Percentiles rank a stretch among this genome's conserved stretches.
phyloP scores from a whole-genome alignment of 2,113 vertebrate genomes.

The Chitala chitala region DNA sequence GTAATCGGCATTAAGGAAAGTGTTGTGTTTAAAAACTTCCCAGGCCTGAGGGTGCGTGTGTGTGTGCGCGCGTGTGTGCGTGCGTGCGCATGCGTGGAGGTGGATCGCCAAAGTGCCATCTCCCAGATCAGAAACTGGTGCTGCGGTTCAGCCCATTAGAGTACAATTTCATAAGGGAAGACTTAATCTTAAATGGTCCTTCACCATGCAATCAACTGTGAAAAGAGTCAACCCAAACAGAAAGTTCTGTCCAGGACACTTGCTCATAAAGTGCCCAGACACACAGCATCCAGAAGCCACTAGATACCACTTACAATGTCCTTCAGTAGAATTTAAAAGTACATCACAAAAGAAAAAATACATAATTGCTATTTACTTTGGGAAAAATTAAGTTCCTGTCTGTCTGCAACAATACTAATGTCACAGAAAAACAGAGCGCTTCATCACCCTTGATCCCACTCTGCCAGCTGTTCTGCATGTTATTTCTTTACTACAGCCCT shows the following conservation, averaged over 20 bases:
- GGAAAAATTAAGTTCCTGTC: no score
- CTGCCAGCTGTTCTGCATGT: conserved; percentile 23
- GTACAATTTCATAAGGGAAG: neutral
- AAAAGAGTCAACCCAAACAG: neutral
- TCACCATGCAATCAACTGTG: neutral
- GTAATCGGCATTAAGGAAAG: neutral
- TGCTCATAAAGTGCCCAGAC: neutral
- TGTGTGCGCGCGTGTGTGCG: neutral
- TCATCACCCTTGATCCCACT: neutral
- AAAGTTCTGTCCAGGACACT: neutral
- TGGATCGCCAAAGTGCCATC: neutral
- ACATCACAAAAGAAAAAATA: no score
- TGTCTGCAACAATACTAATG: no score
- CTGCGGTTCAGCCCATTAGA: neutral
- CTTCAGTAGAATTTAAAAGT: no score
- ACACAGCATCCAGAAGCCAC: no score
- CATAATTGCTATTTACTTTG: no score
- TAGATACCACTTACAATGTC: no score
- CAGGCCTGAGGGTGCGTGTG: neutral
- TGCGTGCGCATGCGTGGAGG: neutral
- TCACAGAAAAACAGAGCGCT: neutral
- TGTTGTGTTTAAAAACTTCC: conserved; percentile 6
- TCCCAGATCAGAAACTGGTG: neutral
- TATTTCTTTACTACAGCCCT: conserved; percentile 33
- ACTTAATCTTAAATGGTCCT: neutral